phyloP scores from a whole-genome alignment of 1,140 invertebrate genomes.

The Grapholita molesta region DNA sequence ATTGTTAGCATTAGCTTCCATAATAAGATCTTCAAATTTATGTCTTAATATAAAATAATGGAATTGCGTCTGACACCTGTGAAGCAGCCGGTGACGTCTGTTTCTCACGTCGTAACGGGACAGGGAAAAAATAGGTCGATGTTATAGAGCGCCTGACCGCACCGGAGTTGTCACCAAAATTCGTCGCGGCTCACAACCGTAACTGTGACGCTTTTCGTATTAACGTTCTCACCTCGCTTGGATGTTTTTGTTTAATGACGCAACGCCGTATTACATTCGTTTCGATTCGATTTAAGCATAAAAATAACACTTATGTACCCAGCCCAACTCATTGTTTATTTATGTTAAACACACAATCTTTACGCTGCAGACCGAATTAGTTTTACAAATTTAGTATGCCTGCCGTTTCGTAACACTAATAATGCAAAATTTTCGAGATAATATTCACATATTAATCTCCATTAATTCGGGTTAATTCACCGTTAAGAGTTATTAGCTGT shows the following conservation, averaged over 20 bases:
- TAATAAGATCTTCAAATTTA: neutral
- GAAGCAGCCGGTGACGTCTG: neutral
- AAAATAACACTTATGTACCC: neutral
- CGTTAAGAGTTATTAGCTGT: slow-evolving; percentile 3
- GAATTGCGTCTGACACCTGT: neutral
- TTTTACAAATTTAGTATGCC: neutral
- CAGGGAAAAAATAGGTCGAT: slow-evolving; percentile 10
- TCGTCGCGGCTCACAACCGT: slow-evolving; percentile 16
- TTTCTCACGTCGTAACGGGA: slow-evolving; percentile 18
- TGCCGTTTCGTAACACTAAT: neutral
- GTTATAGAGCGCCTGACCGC: slow-evolving; percentile 8
- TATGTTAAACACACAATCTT: neutral
- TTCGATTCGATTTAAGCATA: neutral
- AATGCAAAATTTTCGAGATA: neutral
- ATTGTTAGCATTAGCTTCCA: neutral
- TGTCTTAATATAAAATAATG: neutral
- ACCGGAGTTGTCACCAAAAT: slow-evolving; percentile 19
- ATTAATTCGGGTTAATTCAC: neutral
- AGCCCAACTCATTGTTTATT: neutral
- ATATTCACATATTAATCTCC: slow-evolving; percentile 2
- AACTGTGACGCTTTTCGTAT: slow-evolving; percentile 18
- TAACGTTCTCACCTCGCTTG: slow-evolving; percentile 8
- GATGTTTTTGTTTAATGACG: slow-evolving; percentile 7
- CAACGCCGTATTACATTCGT: neutral
- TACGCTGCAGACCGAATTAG: neutral